Evolutionary conservation across 2,888 invertebrate species (phyloP), one percentile per base, ranked within the genome.

Genomic region (Brenthis hecate): DNA sequence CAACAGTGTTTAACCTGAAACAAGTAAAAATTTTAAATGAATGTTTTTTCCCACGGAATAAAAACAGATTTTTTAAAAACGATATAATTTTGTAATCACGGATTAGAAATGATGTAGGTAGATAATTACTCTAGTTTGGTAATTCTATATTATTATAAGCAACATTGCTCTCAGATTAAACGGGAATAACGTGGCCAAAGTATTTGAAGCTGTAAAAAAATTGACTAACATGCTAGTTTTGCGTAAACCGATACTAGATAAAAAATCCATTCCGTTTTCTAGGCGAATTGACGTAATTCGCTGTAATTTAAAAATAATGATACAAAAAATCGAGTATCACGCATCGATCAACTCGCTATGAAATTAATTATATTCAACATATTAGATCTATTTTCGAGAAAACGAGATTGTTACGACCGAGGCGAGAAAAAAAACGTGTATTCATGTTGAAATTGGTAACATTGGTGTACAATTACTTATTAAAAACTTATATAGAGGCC

Each of bases 341-440:
- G 89, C 91, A 91, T 91, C 91, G 88, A 91, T 91, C 91, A 91
- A 84, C 79, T 84, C 79, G 81, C 82, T 88, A 88, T 85, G 84
- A 89, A 89, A 91, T 90, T 91, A 91, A 91, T 91, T 91, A 90
- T 88, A 87, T 90, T 87, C 87, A 86, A 88, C 88, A 86, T 90
- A 91, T 91, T 88, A 90, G 89, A 88, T 89, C 88, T 89, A 87
- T 91, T 91, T 91, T 91, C 85, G 88, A 90, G 90, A 88, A 91
- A 91, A 91, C 89, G 84, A 90, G 90, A 88, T 88, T 86, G 90
- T 48, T 50, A 47, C 74, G 76, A 86, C 86, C 86, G 84, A 81
- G 82, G 80, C 80, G 81, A 81, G 83, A 77, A 43, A 62, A 60
- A 62, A 62, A 62, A 88, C 87, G 76, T 82, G 88, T 90, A 88